Percentiles rank a stretch among this genome's conserved stretches.
Conservation (phyloP, 1,140 invertebrate species). For the Hestina assimilis region DNA sequence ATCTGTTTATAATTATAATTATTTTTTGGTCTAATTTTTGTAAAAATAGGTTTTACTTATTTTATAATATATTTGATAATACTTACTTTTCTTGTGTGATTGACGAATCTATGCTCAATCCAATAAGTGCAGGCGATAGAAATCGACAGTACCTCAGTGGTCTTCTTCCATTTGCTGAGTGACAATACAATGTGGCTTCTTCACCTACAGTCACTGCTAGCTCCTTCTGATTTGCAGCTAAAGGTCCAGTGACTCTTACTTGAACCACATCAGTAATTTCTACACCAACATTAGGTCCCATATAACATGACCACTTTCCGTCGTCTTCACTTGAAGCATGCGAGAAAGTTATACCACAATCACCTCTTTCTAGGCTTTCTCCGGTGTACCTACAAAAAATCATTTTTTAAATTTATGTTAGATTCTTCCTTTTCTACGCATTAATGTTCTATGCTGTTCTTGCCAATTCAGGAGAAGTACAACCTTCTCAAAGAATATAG, state of each 20-base stretch:
- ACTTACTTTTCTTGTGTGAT: conserved; percentile 56
- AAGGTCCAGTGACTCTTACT: conserved; percentile 57
- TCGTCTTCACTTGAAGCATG: conserved; percentile 39
- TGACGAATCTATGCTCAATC: conserved; percentile 48
- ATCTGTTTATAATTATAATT: too few species aligned
- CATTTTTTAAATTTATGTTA: background rate
- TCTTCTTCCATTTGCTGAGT: conserved; percentile 51
- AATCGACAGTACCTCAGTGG: conserved; percentile 69
- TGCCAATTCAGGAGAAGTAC: too few species aligned
- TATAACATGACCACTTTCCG: conserved; percentile 66
- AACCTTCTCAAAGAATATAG: too few species aligned
- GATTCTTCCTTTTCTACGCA: background rate
- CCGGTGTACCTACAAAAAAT: conserved; percentile 55
- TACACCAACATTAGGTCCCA: conserved; percentile 57
- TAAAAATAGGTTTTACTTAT: too few species aligned
- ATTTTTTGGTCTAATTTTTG: too few species aligned
- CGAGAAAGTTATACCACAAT: conserved; percentile 64
- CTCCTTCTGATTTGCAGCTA: conserved; percentile 53
- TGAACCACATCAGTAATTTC: conserved; percentile 49
- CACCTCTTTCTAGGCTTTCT: conserved; percentile 52
- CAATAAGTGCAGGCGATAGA: conserved; percentile 43
- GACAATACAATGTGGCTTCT: conserved; percentile 50
- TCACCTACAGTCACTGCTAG: conserved; percentile 35
- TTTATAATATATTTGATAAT: too few species aligned
- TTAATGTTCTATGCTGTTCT: too few species aligned